Evolutionary conservation across 1,140 invertebrate species (phyloP), one percentile per base, ranked within the genome.

Genomic region (Cotesia vestalis): DNA sequence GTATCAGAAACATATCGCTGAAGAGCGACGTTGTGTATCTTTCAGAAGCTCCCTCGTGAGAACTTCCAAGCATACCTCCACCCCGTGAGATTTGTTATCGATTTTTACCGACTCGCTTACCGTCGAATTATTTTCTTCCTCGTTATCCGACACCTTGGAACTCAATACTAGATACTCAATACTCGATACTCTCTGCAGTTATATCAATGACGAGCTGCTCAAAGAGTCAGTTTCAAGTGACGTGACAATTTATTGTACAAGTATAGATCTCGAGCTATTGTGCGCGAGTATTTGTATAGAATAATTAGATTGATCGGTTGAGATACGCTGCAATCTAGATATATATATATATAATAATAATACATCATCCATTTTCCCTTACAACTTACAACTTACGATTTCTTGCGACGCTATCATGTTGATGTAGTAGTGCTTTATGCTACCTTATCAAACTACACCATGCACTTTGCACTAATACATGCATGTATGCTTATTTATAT

Each of bases 231-330:
- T 52, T 27, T 9, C n/a, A 5, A 35, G 6, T n/a, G 17, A 36
- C 27, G 34, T 17, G 20, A 67, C 27, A 5, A 67, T 67, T 67
- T 55, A 67, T 67, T 40, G 14, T 57, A 17, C 12, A 20, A 34
- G 17, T 61, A 27, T 4, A 12, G 34, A 70, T 51, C 9, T 46
- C 4, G 35, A 14, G 38, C 11, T 11, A 36, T 52, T 66, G 59
- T 46, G 17, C 53, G 9, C n/a, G 20, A 34, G 66, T 69, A 40
- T 11, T 52, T 62, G 51, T 66, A 38, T 51, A 61, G 59, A 59
- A 72, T 74, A 75, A 72, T 75, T 72, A 75, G 70, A 75, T 75
- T 75, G 67, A 75, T 75, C 59, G 66, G 40, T 9, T 52, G 62
- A 69, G 51, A 66, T 57, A 63, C n/a, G 36, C 51, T 11, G 34